Percentiles rank a stretch among this genome's conserved stretches.
Conservation (phyloP, 2,888 invertebrate species). For the Adela reaumurella region DNA sequence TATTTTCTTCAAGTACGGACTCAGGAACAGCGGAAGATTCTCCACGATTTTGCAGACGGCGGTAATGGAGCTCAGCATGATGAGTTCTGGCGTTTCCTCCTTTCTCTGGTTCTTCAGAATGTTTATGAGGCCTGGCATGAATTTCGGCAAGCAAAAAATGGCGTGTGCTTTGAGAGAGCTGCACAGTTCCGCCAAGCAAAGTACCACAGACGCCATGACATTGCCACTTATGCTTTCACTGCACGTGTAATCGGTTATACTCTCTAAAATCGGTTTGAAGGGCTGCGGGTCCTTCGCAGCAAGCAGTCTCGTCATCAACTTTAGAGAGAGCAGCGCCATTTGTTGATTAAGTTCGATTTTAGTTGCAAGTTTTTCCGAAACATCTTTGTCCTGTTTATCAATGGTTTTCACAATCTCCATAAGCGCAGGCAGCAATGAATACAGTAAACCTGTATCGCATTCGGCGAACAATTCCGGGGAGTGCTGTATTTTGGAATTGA, state of each 20-base stretch:
- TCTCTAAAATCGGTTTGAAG: conserved; percentile 68
- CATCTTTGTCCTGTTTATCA: conserved; percentile 26
- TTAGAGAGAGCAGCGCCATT: conserved; percentile 76
- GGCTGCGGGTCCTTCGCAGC: conserved; percentile 63
- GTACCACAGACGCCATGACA: conserved; percentile 68
- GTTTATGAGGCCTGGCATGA: conserved; percentile 72
- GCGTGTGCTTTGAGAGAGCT: conserved; percentile 72
- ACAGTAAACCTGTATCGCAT: conserved; percentile 47
- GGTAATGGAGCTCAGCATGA: conserved; percentile 71
- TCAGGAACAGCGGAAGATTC: conserved; percentile 77
- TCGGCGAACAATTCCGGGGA: conserved; percentile 59
- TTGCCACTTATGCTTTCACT: conserved; percentile 51
- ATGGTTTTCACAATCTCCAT: conserved; percentile 56
- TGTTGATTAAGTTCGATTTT: conserved; percentile 74
- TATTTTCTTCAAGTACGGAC: conserved; percentile 76
- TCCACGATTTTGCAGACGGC: conserved; percentile 80
- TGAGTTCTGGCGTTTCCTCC: conserved; percentile 55
- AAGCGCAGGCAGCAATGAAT: conserved; percentile 59
- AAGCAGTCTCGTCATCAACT: conserved; percentile 73
- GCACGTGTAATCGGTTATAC: conserved; percentile 61
- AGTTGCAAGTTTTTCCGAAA: conserved; percentile 32
- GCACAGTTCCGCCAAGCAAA: conserved; percentile 78
- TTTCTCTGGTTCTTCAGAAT: conserved; percentile 61
- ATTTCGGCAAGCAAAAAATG: conserved; percentile 68
- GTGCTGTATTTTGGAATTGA: conserved; percentile 76